Conservation (phyloP, 2,888 invertebrate species). For the Drosophila limbata region DNA sequence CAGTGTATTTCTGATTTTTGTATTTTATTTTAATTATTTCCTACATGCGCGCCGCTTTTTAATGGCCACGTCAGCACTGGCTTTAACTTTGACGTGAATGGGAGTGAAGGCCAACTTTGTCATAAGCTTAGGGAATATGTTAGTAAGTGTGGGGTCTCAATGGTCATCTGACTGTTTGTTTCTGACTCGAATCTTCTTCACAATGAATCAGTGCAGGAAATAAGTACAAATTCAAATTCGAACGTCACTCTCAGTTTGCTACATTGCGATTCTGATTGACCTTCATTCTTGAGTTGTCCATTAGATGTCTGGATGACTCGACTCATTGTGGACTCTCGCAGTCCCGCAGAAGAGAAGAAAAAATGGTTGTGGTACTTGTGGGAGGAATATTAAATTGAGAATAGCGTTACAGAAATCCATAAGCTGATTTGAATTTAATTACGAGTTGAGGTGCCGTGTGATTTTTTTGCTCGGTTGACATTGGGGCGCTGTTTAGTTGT, state of each 20-base stretch:
- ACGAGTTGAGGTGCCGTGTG: slow-evolving; percentile 35
- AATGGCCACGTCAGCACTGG: slow-evolving; percentile 58
- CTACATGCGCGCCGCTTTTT: slow-evolving; percentile 69
- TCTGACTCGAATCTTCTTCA: slow-evolving; percentile 2
- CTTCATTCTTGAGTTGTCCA: slow-evolving; percentile 3
- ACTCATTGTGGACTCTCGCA: neutral
- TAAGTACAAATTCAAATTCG: neutral
- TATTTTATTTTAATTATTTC: slow-evolving; percentile 68
- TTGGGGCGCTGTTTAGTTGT: slow-evolving; percentile 41
- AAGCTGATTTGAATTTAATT: slow-evolving; percentile 75
- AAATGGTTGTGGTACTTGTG: slow-evolving; percentile 11
- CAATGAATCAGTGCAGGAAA: slow-evolving; percentile 1
- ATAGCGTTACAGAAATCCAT: slow-evolving; percentile 43
- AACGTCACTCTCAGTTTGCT: slow-evolving; percentile 8
- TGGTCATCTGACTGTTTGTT: slow-evolving; percentile 11
- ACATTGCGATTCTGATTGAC: neutral
- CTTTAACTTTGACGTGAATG: slow-evolving; percentile 21
- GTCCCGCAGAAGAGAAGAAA: neutral
- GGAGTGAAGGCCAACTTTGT: slow-evolving; percentile 60
- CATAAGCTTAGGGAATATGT: slow-evolving; percentile 15
- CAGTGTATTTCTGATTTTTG: slow-evolving; percentile 5
- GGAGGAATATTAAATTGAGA: slow-evolving; percentile 33
- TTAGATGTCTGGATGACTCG: slow-evolving; percentile 10
- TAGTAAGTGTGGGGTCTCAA: no score
- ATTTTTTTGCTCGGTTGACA: slow-evolving; percentile 37